Conservation (phyloP, 1,140 invertebrate species). For the Streblospio benedicti region DNA sequence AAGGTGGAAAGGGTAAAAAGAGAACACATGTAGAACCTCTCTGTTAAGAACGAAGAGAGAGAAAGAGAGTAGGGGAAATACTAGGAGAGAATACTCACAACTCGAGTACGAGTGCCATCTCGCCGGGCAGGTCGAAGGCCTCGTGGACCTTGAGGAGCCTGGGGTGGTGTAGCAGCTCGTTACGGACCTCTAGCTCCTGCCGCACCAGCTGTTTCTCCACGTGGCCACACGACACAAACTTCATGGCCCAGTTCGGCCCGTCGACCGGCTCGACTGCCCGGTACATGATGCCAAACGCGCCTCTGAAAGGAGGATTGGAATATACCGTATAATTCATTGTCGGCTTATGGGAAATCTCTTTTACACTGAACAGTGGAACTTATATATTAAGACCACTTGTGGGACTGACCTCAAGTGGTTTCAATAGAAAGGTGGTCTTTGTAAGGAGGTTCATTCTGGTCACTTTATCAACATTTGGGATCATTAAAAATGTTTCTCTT, state of each 20-base stretch:
- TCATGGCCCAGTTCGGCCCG: slow-evolving; percentile 94
- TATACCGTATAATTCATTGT: too few relatives aligned
- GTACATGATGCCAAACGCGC: slow-evolving; percentile 96
- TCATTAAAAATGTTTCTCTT: too few relatives aligned
- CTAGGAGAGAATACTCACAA: not conserved
- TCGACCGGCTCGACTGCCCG: slow-evolving; percentile 88
- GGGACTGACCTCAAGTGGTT: too few relatives aligned
- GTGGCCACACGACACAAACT: slow-evolving; percentile 92
- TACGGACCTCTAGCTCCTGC: slow-evolving; percentile 99
- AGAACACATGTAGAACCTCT: not conserved
- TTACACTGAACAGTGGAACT: too few relatives aligned
- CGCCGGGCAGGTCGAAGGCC: slow-evolving; percentile 96
- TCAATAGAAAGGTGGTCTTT: too few relatives aligned
- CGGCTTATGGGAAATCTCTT: too few relatives aligned
- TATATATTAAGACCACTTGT: too few relatives aligned
- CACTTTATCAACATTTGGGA: too few relatives aligned
- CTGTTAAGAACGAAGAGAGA: not conserved
- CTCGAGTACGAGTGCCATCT: slow-evolving; percentile 55
- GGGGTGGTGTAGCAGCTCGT: slow-evolving; percentile 90
- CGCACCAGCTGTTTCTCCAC: slow-evolving; percentile 93
- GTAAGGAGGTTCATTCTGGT: too few relatives aligned
- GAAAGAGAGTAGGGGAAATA: not conserved
- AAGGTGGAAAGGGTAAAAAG: too few relatives aligned
- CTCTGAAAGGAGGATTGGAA: slow-evolving; percentile 48
- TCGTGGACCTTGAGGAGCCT: slow-evolving; percentile 96